Percentiles rank a stretch among this genome's conserved stretches.
Evolutionary conservation across 1,140 invertebrate genomes (phyloP).

Genomic region (Sycobia sp.): DNA sequence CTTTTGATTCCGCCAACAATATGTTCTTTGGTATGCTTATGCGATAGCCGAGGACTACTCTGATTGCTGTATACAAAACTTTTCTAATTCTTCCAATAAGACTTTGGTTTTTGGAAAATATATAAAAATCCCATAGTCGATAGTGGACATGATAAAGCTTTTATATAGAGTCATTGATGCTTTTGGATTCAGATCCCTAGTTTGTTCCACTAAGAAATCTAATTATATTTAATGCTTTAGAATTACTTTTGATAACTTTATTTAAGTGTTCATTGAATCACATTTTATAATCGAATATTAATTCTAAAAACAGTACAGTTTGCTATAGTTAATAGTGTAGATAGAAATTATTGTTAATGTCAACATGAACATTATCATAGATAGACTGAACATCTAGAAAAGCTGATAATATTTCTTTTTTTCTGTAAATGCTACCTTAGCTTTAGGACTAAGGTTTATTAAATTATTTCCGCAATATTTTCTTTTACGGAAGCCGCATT

Average conservation of each 20-base stretch:
- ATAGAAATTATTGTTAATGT: not conserved
- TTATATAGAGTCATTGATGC: conserved; percentile 1
- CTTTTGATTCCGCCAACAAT: too few species aligned
- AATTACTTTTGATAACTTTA: not conserved
- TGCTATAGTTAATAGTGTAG: not conserved
- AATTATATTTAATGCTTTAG: not conserved
- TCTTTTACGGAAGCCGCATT: not conserved
- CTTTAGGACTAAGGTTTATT: too few species aligned
- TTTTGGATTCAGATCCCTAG: conserved; percentile 8
- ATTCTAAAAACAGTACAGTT: not conserved
- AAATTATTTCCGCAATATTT: too few species aligned
- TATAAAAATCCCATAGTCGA: conserved; percentile 28
- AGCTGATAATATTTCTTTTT: too few species aligned
- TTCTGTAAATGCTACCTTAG: too few species aligned
- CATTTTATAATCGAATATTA: conserved; percentile 1
- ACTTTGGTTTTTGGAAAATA: conserved; percentile 1
- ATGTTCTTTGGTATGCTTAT: too few species aligned
- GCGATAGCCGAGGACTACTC: conserved; percentile 28
- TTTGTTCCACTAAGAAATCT: conserved; percentile 9
- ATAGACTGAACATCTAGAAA: too few species aligned
- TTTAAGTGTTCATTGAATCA: not conserved
- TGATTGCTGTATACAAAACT: conserved; percentile 18
- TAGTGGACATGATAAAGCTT: conserved; percentile 19
- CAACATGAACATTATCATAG: too few species aligned
- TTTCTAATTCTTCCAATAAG: conserved; percentile 9